These are phyloP conservation scores for Marronus borbonicus DNA, from an alignment of 2,888 invertebrate genomes.

Conservation along the genomic window DNA sequence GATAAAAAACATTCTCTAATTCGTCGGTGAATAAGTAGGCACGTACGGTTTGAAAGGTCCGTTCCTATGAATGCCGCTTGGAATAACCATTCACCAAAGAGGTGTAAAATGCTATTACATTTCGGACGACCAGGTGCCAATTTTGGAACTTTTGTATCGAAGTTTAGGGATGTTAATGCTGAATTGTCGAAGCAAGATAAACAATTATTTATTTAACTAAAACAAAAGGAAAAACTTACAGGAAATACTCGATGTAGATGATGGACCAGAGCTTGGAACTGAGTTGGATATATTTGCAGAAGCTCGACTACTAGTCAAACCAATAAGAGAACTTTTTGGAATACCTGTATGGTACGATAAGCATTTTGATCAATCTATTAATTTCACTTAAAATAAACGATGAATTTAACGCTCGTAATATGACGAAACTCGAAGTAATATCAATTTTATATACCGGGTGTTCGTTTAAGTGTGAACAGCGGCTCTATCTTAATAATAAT, in stretches of 20 bases:
- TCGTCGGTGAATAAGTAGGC: no score
- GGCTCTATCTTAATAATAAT: no score
- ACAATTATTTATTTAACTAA: background rate
- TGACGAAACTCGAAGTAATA: no score
- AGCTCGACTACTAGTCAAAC: constrained; percentile 82
- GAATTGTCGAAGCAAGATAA: constrained; percentile 31
- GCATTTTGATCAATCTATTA: no score
- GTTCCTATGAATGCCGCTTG: constrained; percentile 95
- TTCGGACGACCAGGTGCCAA: constrained; percentile 87
- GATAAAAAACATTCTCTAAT: background rate
- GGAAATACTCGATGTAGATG: constrained; percentile 78
- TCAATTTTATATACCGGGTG: no score
- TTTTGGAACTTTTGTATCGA: constrained; percentile 69
- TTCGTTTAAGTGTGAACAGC: no score
- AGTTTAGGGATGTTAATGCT: constrained; percentile 77
- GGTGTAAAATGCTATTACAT: constrained; percentile 94
- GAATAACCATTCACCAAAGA: constrained; percentile 97
- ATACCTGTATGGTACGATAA: constrained; percentile 74
- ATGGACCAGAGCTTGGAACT: constrained; percentile 81
- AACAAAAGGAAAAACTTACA: constrained; percentile 70
- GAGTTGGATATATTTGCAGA: constrained; percentile 77
- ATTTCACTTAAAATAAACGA: no score
- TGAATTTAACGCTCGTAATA: no score
- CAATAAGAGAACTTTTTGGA: constrained; percentile 86
- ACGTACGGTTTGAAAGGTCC: constrained; percentile 73